phyloP scores from a whole-genome alignment of 2,888 invertebrate genomes.

The Drosophila mercatorum region DNA sequence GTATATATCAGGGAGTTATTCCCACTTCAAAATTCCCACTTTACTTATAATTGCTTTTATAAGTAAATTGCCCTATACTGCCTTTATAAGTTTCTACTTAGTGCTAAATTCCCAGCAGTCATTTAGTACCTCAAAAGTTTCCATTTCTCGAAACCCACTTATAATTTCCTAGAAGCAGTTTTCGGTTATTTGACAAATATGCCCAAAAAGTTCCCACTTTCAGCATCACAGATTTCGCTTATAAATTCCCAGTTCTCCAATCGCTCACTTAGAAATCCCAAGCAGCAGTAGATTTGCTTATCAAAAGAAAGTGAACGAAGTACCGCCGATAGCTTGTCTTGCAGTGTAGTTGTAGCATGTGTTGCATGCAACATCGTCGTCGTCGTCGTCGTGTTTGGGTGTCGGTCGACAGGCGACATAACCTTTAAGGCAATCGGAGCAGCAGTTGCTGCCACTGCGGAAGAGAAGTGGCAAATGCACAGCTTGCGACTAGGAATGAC shows the following conservation, averaged over 20 bases:
- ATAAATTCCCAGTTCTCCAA: not conserved
- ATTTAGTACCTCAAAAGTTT: not conserved
- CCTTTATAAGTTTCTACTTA: too few relatives aligned
- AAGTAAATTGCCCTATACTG: too few relatives aligned
- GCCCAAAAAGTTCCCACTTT: not conserved
- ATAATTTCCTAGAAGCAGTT: not conserved
- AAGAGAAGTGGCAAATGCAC: slow-evolving; percentile 41
- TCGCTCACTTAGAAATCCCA: not conserved
- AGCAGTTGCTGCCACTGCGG: slow-evolving; percentile 28
- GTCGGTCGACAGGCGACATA: slow-evolving; percentile 72
- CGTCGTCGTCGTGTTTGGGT: slow-evolving; percentile 57
- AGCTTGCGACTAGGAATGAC: slow-evolving; percentile 63
- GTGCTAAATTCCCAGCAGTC: not conserved
- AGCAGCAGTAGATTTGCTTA: not conserved
- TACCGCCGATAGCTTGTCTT: slow-evolving; percentile 3
- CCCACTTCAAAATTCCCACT: too few relatives aligned
- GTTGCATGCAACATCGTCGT: slow-evolving; percentile 42
- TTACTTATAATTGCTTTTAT: not conserved
- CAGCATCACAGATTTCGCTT: too few relatives aligned
- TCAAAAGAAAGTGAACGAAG: not conserved
- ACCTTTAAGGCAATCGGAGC: slow-evolving; percentile 72
- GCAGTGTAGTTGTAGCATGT: slow-evolving; percentile 27
- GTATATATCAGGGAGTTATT: too few relatives aligned
- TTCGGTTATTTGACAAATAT: not conserved
- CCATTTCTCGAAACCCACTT: not conserved